Conservation (phyloP, 2,113 vertebrate species). For the Oncorhynchus nerka region DNA sequence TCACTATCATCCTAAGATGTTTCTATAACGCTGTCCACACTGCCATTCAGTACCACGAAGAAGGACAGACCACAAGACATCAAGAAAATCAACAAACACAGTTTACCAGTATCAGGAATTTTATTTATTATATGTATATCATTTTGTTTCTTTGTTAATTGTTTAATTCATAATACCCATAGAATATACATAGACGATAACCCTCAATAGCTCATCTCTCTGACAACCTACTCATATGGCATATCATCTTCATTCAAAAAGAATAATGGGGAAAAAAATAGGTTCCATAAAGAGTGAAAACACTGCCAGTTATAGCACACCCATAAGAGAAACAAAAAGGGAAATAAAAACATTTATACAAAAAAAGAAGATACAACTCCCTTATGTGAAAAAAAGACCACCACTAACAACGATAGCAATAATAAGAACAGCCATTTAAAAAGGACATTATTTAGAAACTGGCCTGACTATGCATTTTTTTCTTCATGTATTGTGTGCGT, state of each 20-base stretch:
- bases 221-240: conserved; percentile 65
- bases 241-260: conserved; percentile 68
- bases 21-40: background rate
- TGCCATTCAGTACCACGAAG: background rate
- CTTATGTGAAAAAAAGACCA: conserved; percentile 64
- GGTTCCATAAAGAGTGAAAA: conserved; percentile 61
- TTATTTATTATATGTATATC: conserved; percentile 80
- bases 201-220: conserved; percentile 70
- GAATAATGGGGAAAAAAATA: conserved; percentile 38
- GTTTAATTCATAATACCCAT: conserved; percentile 78
- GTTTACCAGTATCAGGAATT: conserved; percentile 73
- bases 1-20: background rate
- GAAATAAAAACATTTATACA: conserved; percentile 34
- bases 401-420: conserved; percentile 71
- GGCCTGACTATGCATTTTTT: conserved; percentile 56
- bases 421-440: conserved; percentile 77
- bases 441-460: conserved; percentile 62
- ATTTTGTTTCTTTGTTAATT: conserved; percentile 75
- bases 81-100: conserved; percentile 11
- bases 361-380: conserved; percentile 57
- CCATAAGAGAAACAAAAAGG: conserved; percentile 54
- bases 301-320: conserved; percentile 66
- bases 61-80: background rate
- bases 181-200: conserved; percentile 77
- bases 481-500: conserved; percentile 36